Base-by-base conservation (phyloP, 1,140 invertebrate species). In the Fopius arisanus region DNA sequence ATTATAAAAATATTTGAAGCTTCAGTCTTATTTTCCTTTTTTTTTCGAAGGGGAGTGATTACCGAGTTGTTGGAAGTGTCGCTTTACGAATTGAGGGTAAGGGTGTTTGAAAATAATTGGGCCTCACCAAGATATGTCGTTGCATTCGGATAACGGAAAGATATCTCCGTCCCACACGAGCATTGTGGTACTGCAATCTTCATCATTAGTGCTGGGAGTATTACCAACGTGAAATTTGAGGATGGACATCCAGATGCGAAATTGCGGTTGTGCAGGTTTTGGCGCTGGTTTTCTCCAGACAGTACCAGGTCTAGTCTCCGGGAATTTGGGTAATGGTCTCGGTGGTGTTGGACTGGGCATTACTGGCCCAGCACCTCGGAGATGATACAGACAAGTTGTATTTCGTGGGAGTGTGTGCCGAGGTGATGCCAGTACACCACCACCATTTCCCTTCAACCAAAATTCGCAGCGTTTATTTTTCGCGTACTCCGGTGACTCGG, bases 391-490 rank as follows among this genome's bases (percentile, higher is more conserved):
- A 81, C 95, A 97, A 0, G 94, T 96, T 7, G 93, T 96, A 80
- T 96, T 96, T 0, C 94, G 92, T 0, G 95, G 92, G 31, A 96
- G 82, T 0, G 95, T 95, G 82, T 96, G 95, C 31, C 91, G 88
- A 0, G 95, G 95, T 75, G 93, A 95, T 72, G 94, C 92, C 2
- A 96, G 82, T 5, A 95, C 87, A 10, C 95, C 95, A 14, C 92
- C 91, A 0, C 92, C 92, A 0, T 92, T 92, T 0, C 94, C 94
- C 67, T 93, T 90, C 72, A 96, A 90, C 92, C 94, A 95, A 80
- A 96, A 96, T 81, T 96, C 95, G 81, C 95, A 97, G 2, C 92
- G 91, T 80, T 96, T 95, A 78, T 94, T 94, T 79, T 92, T 92
- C 0, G 94, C 91, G 82, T 94, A 96, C 7, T 92, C 92, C 6